Base-by-base conservation (phyloP, 2,888 invertebrate species). In the Phlogophora meticulosa region DNA sequence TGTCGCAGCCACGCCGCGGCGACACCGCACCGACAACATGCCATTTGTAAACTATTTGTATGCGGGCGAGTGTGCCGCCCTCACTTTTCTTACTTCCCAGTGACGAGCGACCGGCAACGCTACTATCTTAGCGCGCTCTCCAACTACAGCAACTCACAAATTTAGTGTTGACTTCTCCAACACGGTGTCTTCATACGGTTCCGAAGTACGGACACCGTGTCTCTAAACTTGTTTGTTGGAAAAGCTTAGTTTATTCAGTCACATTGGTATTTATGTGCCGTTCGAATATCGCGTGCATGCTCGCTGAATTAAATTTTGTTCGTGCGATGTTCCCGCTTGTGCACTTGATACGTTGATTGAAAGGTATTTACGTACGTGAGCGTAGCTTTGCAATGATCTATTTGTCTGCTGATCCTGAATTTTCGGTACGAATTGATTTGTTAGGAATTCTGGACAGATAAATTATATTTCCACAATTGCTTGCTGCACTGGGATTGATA, bases 41-140 rank as follows among this genome's bases (percentile, higher is more conserved):
- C 93, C 95, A 95, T 95, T 96, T 96, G 94, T 94, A 93, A 94
- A 93, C 94, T 92, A 96, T 96, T 96, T 95, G 96, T 96, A 96
- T 96, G 96, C 96, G 91, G 90, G 88, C 85, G 91, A 84, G 92
- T 85, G 88, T 85, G 82, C 88, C 83, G 66, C 81, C 88, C 92
- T 92, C 94, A 95, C 94, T 95, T 94, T 93, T 95, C 94, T 94
- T 94, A 90, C 92, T 94, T 91, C 85, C 80, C 88, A 84, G 89
- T 93, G 95, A 94, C 93, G 92, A 93, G 90, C 86, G 86, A 86
- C 85, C 83, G 83, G 82, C 85, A 81, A 73, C 81, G 76, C 64
- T 82, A 81, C 84, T 84, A 87, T 88, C 86, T 88, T 79, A 76
- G 76, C 63, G 68, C 72, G 84, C 81, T 84, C 88, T 87, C 86